Base-by-base conservation (phyloP, 2,888 invertebrate species). In the Mycogona germanica region DNA sequence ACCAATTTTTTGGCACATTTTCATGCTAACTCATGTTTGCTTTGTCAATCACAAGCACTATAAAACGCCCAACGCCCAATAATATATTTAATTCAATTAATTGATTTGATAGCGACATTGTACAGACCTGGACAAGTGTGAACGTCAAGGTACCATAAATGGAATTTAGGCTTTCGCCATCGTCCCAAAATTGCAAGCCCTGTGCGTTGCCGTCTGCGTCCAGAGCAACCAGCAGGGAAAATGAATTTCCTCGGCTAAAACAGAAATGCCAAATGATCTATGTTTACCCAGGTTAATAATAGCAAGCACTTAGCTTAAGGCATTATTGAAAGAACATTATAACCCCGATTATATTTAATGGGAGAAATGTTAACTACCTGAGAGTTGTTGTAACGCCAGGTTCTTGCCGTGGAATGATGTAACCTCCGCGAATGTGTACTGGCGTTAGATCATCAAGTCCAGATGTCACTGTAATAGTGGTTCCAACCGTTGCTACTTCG, bases 141-240 rank as follows among this genome's bases (percentile, higher is more conserved):
- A n/a, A n/a, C n/a, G n/a, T n/a, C n/a, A n/a, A n/a, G n/a, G n/a
- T n/a, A n/a, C n/a, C n/a, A n/a, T n/a, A n/a, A n/a, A n/a, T n/a
- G n/a, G n/a, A n/a, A n/a, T n/a, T n/a, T n/a, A n/a, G n/a, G 5
- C 63, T 60, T 21, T 62, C 61, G 32, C 65, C 65, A 57, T 65
- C 66, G 54, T 66, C 66, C 59, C 62, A 64, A 56, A 62, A 66
- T 1, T 66, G 59, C 21, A 53, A 37, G 21, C 66, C 65, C 5
- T 30, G 30, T 17, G 66, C 63, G 6, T 41, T 41, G 21, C 56
- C 58, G 25, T 57, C 42, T 7, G 58, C 60, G 53, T 62, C 60
- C 17, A 64, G 55, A 23, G 65, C 63, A 26, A 66, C 59, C 42
- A 66, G 62, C 45, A 68, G 59, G 17, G 65, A 62, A 44, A 64